Evolutionary conservation across 2,797 vertebrate species (phyloP), one percentile per base, ranked within the genome.

Genomic region (Clarias fuscus): DNA sequence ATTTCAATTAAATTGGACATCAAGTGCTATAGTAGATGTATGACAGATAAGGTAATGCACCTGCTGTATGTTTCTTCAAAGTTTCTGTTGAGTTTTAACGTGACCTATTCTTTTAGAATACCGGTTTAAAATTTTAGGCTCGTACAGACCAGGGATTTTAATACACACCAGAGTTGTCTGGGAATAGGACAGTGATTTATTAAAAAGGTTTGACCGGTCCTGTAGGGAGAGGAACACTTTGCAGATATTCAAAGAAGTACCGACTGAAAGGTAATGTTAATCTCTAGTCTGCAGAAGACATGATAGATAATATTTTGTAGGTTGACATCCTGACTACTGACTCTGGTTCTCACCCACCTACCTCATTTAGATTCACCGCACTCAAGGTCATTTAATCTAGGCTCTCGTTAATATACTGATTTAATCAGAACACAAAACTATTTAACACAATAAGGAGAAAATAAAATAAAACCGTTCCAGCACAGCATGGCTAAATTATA

Each of bases 121-220:
- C 62, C 61, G 71, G 24, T 56, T 75, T 56, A 48, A 37, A 33
- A 65, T 59, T 80, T 76, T 59, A 33, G 15, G 24, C 33, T 76
- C n/a, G 82, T 76, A 43, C 59, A 75, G 40, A 62, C 56, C n/a
- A 33, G 27, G 59, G 70, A 65, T 86, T 73, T 7, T 33, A 86
- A 80, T 43, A 75, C 61, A 82, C 14, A 75, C 43, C 37, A 43
- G 68, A 82, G 43, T 61, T 86, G 85, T 56, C 61, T 53, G 3
- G 5, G 37, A 40, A 59, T 53, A 73, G 27, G 70, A 22, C 71
- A 86, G 71, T 86, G 30, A 82, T 72, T 79, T 43, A 80, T 80
- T 65, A 72, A 85, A 80, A 48, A 67, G 65, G 62, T 43, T 61
- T 70, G 18, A 59, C 33, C 48, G 43, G 30, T 72, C 56, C 61